phyloP scores from a whole-genome alignment of 2,888 invertebrate species.

The Leptothorax acervorum region DNA sequence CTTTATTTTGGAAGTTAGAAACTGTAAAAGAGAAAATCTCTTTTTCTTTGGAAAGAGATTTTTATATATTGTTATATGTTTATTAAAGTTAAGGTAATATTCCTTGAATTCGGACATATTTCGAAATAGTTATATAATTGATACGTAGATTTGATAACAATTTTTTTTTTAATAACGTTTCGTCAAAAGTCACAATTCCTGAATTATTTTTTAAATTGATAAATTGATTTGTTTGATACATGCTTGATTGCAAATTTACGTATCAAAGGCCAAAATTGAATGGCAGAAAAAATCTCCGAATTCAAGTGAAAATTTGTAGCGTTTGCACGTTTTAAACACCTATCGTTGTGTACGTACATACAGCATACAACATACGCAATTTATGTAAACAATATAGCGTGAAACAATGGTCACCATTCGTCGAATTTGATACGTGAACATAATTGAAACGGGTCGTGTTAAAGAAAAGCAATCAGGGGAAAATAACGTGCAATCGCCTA shows the following conservation, averaged over 20 bases:
- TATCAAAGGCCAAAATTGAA: conserved; percentile 30
- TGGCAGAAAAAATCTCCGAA: conserved; percentile 51
- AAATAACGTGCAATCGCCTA: conserved; percentile 46
- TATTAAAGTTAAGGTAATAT: conserved; percentile 28
- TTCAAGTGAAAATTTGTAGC: conserved; percentile 59
- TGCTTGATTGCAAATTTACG: conserved; percentile 32
- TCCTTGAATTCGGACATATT: conserved; percentile 66
- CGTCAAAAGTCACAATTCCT: background rate
- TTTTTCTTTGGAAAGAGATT: conserved; percentile 29
- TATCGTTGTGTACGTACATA: background rate
- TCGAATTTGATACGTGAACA: background rate
- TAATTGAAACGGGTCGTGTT: conserved; percentile 13
- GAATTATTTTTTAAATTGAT: conserved; percentile 13
- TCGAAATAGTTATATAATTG: conserved; percentile 12
- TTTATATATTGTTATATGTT: conserved; percentile 22
- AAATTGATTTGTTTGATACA: background rate
- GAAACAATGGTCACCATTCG: background rate
- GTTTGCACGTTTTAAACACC: conserved; percentile 50
- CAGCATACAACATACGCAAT: background rate
- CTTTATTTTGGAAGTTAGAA: conserved; percentile 39
- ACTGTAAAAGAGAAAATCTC: background rate
- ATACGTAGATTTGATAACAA: conserved; percentile 41
- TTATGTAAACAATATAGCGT: background rate
- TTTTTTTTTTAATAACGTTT: background rate
- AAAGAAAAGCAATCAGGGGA: background rate